A percentile compares a stretch with the other conserved stretches of the same genome.
phyloP scores from a whole-genome alignment of 2,113 vertebrate genomes.

The Xiphophorus maculatus region DNA sequence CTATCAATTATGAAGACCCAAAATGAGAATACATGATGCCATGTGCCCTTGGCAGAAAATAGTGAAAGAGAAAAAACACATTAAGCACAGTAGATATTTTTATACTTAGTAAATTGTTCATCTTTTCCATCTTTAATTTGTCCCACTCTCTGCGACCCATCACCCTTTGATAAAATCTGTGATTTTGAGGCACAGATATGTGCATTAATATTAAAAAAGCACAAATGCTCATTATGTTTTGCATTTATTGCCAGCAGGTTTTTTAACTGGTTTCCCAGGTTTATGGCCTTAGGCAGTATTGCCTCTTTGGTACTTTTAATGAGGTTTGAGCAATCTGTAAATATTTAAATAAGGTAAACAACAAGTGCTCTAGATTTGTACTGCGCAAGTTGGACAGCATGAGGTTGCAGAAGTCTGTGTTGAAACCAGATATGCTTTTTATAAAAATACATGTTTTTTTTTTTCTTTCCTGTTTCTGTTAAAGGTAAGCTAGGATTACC shows the following conservation, averaged over 20 bases:
- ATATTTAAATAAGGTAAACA: not conserved
- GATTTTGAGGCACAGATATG: slow-evolving; percentile 31
- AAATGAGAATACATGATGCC: slow-evolving; percentile 16
- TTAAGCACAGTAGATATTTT: slow-evolving; percentile 23
- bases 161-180: slow-evolving; percentile 37
- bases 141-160: slow-evolving; percentile 32
- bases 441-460: too few relatives aligned
- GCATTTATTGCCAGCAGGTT: slow-evolving; percentile 2
- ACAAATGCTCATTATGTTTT: slow-evolving; percentile 5
- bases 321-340: not conserved
- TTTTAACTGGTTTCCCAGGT: slow-evolving; percentile 3
- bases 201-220: slow-evolving; percentile 3
- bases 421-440: too few relatives aligned
- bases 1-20: slow-evolving; percentile 24
- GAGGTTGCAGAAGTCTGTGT: not conserved
- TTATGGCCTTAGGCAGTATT: slow-evolving; percentile 12
- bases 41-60: slow-evolving; percentile 21
- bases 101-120: slow-evolving; percentile 34
- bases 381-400: not conserved
- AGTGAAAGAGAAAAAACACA: slow-evolving; percentile 1
- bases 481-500: too few relatives aligned
- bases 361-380: not conserved
- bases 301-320: slow-evolving; percentile 1
- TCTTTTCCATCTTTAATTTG: slow-evolving; percentile 37
- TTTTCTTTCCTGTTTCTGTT: too few relatives aligned